Base-by-base conservation (phyloP, 2,888 invertebrate species). In the Drosophila greeni region DNA sequence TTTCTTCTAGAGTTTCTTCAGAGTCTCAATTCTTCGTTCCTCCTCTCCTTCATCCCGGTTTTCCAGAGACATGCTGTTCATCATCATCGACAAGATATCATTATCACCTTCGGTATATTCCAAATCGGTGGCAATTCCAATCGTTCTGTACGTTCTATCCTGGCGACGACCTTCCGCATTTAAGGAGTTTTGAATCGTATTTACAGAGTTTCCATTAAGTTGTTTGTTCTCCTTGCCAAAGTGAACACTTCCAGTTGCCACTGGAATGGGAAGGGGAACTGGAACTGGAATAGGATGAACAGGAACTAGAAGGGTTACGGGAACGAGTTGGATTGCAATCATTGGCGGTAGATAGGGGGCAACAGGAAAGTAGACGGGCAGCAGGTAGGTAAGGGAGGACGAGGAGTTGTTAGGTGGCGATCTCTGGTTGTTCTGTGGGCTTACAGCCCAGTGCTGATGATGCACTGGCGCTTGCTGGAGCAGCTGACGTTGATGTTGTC, bases 361-460 rank as follows among this genome's bases (percentile, higher is more conserved):
- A 29, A 29, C 29, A 1, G 53, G 51, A 12, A 36, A 12, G 36
- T 51, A 51, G 26, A 55, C 18, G n/a, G 34, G 55, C 11, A 20
- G 5, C 53, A 36, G 26, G 53, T 52, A 55, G 14, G 12, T 2
- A 11, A 18, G 16, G 14, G 53, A 45, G 24, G 31, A 23, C 5
- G 23, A 49, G 20, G 20, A 39, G 12, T 12, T 20, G 43, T 26
- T 16, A 6, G 11, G 2, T 39, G n/a, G 5, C 26, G 23, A 9
- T 18, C 33, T 54, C 34, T 58, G 34, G 5, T 24, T 18, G 34
- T 34, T 56, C 18, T 53, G 57, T 33, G 29, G 58, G 26, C 56
- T 26, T 24, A 23, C 18, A 16, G 23, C 9, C 14, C 12, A 20
- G 39, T 18, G 12, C 20, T 24, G 24, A 2, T 24, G 24, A 40